Percentiles rank a stretch among this genome's conserved stretches.
Conservation (phyloP, 2,113 vertebrate genomes). For the Daubentonia madagascariensis region DNA sequence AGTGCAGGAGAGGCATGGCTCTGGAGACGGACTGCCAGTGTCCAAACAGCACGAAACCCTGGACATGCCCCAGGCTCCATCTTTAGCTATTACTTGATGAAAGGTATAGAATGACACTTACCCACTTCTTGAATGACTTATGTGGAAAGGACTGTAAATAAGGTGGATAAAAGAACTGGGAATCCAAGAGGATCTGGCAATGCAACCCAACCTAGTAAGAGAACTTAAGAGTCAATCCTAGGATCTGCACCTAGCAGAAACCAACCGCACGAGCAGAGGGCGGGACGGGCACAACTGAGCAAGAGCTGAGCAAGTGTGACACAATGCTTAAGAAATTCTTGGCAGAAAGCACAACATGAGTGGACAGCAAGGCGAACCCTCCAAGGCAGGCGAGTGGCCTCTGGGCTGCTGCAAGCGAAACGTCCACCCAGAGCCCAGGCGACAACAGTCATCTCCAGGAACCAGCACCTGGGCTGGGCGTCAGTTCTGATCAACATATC, state of each 20-base stretch:
- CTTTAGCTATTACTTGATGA: too few relatives aligned
- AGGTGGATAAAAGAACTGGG: neutral
- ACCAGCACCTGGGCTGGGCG: fast-evolving
- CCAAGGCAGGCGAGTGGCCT: neutral
- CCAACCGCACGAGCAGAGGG: neutral
- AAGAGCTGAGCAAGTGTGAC: neutral
- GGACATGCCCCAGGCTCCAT: too few relatives aligned
- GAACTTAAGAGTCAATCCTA: neutral
- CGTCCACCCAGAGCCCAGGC: fast-evolving
- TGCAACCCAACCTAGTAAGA: neutral
- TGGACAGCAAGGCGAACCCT: neutral
- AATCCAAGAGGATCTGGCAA: neutral
- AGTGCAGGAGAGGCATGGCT: neutral
- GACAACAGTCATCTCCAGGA: fast-evolving
- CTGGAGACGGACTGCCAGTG: fast-evolving
- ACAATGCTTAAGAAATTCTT: neutral
- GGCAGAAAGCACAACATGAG: neutral
- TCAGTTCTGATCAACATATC: neutral
- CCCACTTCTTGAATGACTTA: neutral
- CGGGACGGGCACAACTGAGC: neutral
- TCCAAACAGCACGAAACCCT: too few relatives aligned
- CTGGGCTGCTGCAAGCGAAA: too few relatives aligned
- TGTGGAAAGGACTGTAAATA: neutral
- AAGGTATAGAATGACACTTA: neutral
- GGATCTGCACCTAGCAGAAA: neutral